Evolutionary conservation across 2,888 invertebrate genomes (phyloP).

Genomic region (Ischnura elegans): DNA sequence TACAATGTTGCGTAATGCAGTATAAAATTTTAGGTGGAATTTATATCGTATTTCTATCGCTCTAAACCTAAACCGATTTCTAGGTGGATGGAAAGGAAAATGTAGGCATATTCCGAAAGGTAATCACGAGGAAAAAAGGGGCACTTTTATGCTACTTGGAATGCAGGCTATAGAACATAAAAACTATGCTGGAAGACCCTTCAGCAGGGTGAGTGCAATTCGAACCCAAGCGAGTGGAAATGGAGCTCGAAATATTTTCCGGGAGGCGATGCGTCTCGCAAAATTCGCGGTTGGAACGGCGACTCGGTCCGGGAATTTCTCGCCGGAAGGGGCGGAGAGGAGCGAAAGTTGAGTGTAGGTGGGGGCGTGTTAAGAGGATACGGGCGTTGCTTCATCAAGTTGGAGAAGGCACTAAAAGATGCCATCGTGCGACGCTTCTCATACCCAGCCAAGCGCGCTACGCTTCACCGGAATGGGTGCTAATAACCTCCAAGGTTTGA

Average conservation of each 20-base stretch:
- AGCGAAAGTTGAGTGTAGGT: neutral
- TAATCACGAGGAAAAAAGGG: neutral
- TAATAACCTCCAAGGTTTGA: neutral
- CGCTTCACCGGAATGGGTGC: neutral
- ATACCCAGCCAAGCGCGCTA: neutral
- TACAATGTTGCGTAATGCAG: no score
- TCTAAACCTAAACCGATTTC: no score
- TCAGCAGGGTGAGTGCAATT: neutral
- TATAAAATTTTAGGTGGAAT: no score
- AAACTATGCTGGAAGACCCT: neutral
- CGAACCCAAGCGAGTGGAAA: neutral
- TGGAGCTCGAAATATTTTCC: neutral
- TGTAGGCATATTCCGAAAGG: neutral
- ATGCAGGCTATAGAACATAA: neutral
- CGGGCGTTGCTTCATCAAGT: neutral
- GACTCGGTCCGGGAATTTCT: neutral
- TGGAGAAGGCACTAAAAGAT: constrained; percentile 18
- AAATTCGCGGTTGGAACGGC: neutral
- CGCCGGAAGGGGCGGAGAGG: neutral
- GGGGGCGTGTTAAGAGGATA: neutral
- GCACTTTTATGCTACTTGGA: neutral
- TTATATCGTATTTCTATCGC: no score
- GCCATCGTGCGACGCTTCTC: neutral
- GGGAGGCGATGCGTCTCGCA: neutral
- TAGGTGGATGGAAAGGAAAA: neutral